Evolutionary conservation across 2,797 vertebrate species (phyloP).

Genomic region (Phoeniculus purpureus): DNA sequence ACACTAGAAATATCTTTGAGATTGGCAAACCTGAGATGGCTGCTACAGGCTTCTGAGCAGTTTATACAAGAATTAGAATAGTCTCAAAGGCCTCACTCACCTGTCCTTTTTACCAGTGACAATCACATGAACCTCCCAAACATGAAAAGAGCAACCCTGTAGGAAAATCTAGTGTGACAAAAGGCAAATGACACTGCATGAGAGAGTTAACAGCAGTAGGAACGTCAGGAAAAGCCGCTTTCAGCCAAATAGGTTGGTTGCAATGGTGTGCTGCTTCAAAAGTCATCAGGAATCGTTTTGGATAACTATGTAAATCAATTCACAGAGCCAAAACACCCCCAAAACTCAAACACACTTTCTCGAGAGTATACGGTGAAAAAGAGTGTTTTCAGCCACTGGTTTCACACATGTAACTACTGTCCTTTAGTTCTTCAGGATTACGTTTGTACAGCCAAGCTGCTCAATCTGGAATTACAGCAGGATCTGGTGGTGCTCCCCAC

Average conservation of each 20-base stretch:
- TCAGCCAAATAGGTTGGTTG: neutral
- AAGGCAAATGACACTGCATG: neutral
- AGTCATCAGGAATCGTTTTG: neutral
- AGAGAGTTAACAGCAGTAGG: neutral
- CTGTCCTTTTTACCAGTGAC: neutral
- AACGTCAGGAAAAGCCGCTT: neutral
- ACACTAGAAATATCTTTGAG: neutral
- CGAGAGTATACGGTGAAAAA: neutral
- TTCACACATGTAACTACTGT: neutral
- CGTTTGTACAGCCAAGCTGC: neutral
- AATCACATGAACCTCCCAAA: neutral
- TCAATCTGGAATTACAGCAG: neutral
- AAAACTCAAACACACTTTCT: neutral
- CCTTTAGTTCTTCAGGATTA: neutral
- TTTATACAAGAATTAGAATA: neutral
- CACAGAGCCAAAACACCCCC: neutral
- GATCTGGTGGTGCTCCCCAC: neutral
- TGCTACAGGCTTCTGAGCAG: neutral
- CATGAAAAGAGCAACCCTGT: neutral
- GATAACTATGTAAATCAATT: neutral
- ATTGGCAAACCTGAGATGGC: neutral
- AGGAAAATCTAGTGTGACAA: neutral
- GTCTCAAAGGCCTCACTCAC: neutral
- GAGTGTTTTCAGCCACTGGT: neutral
- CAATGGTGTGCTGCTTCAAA: neutral